Evolutionary conservation across 1,140 invertebrate species (phyloP).

Genomic region (Temnothorax nylanderi): DNA sequence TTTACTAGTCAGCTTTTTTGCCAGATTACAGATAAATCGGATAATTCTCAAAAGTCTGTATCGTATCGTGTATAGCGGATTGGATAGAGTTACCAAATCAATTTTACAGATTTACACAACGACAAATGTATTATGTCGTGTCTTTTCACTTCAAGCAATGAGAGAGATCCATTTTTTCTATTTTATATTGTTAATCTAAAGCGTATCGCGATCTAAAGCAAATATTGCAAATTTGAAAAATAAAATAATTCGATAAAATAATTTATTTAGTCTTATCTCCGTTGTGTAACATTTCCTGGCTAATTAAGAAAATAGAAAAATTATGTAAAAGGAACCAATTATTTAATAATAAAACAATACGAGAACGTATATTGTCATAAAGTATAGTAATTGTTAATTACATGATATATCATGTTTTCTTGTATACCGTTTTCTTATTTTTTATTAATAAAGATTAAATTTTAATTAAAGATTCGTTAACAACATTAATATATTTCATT

Average conservation of each 20-base stretch:
- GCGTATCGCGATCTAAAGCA: not conserved
- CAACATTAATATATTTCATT: not conserved
- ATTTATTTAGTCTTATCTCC: not conserved
- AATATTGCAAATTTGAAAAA: not conserved
- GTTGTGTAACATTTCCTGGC: not conserved
- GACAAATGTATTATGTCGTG: constrained; percentile 1
- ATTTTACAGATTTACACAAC: constrained; percentile 34
- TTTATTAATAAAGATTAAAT: not conserved
- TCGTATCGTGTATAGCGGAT: constrained; percentile 4
- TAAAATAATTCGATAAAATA: not conserved
- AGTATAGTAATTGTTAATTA: not conserved
- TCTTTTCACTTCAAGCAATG: not conserved
- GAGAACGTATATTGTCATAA: not conserved
- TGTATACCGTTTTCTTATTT: not conserved
- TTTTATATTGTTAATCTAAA: constrained; percentile 5
- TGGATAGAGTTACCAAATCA: constrained; percentile 1
- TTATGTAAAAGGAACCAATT: not conserved
- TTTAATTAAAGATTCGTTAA: not conserved
- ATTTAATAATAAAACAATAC: not conserved
- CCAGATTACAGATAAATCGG: constrained; percentile 44
- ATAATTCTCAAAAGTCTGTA: constrained; percentile 32
- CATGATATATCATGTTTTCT: not conserved
- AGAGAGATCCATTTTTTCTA: not conserved
- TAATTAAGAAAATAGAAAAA: not conserved
- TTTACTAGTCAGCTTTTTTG: constrained; percentile 37